Evolutionary conservation across 2,797 vertebrate species (phyloP).

Genomic region (Antrozous pallidus): DNA sequence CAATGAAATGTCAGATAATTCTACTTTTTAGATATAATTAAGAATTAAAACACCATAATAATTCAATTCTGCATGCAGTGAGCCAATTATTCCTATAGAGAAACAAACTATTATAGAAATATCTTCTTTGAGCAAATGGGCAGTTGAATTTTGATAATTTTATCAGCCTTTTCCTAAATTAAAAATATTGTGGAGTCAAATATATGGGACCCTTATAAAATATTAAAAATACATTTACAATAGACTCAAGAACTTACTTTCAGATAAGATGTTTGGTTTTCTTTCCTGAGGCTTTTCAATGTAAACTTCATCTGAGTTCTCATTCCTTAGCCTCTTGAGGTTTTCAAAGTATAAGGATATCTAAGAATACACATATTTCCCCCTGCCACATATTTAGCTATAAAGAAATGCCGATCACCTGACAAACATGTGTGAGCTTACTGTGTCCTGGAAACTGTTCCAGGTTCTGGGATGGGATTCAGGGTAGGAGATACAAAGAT

Average conservation of each 20-base stretch:
- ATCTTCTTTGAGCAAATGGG: neutral
- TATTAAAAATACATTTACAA: conserved; percentile 10
- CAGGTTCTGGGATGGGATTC: neutral
- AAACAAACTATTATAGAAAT: conserved; percentile 31
- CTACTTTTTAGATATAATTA: conserved; percentile 42
- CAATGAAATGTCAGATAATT: conserved; percentile 6
- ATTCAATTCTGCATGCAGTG: neutral
- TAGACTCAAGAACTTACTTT: neutral
- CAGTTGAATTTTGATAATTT: conserved; percentile 39
- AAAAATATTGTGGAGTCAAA: conserved; percentile 20
- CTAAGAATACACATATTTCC: neutral
- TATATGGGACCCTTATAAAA: neutral
- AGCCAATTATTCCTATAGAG: neutral
- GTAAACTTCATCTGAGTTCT: neutral
- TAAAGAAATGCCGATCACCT: neutral
- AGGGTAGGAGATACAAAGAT: neutral
- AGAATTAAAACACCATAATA: conserved; percentile 20
- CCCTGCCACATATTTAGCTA: neutral
- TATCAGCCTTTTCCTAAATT: neutral
- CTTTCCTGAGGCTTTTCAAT: neutral
- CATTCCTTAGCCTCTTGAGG: neutral
- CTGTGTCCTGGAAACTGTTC: neutral
- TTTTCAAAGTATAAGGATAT: conserved; percentile 27
- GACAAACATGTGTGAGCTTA: neutral
- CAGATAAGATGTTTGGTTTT: neutral